Evolutionary conservation across 1,140 invertebrate species (phyloP), one percentile per base, ranked within the genome.

Genomic region (Eurytemora carolleeae): DNA sequence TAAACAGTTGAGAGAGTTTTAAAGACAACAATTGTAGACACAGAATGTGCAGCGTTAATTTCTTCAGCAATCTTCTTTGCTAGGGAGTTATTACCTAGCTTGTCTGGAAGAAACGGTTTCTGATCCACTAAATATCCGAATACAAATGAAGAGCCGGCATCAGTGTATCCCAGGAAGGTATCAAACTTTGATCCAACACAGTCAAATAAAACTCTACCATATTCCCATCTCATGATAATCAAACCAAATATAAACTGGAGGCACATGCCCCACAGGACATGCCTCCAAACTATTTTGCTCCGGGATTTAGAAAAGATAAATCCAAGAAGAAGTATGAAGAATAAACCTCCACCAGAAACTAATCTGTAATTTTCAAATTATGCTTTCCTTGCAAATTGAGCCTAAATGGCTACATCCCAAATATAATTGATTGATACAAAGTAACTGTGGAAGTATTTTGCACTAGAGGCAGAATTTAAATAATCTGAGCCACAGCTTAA

Each of bases 181-280:
- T 82, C 78, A 1, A 81, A 72, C 64, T 77, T 67, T 25, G 84
- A 74, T 1, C 87, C 85, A 44, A 92, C 69, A 69, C 87, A 94
- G 63, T 83, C 71, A 61, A 96, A 83, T n/a, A 87, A 79, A 0
- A 74, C 68, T 55, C 83, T 76, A 0, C 93, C 92, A 44, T 80
- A 73, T 0, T 78, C 68, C 83, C 87, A 94, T 65, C 86, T 78
- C 57, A 98, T 82, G 59, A 89, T 87, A 1, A 94, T 64, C 0
- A 96, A 66, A 0, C 87, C 93, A 63, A 97, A 80, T 0, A 81
- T 55, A 67, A 95, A 88, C 75, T 98, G 93, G 7, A 94, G 71
- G 0, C 80, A 74, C 1, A 94, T 70, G 0, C 91, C 92, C 69
- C 80, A 83, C 17, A 84, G 67, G 0, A 95, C 84, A 1, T 81